Percentiles rank a stretch among this genome's conserved stretches.
These are phyloP conservation scores for Psix sp. DNA, from an alignment of 1,140 invertebrate genomes.

Conservation along the genomic window DNA sequence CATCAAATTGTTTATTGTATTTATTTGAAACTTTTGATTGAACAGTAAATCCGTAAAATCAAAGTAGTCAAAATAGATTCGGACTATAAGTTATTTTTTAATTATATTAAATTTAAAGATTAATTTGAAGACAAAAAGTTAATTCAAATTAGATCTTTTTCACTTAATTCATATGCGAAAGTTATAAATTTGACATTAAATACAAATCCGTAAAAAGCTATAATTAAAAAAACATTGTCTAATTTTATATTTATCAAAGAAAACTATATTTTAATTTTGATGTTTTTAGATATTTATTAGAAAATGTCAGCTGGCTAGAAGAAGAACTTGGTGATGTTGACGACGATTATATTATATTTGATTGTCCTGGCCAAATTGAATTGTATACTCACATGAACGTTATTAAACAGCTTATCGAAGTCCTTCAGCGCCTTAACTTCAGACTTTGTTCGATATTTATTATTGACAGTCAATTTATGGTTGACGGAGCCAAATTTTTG, in stretches of 20 bases:
- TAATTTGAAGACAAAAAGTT: no score
- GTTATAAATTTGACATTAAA: no score
- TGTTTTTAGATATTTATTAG: constrained; percentile 86
- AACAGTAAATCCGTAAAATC: no score
- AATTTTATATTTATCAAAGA: neutral
- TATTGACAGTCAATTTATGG: constrained; percentile 97
- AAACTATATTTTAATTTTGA: constrained; percentile 5
- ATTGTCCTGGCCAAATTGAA: constrained; percentile 99
- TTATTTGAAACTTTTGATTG: no score
- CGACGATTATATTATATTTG: constrained; percentile 98
- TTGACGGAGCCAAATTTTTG: constrained; percentile 96
- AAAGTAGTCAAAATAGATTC: no score
- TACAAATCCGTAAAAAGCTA: no score
- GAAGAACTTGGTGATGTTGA: constrained; percentile 88
- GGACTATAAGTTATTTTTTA: no score
- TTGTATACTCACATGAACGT: constrained; percentile 97
- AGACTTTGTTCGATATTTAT: constrained; percentile 94
- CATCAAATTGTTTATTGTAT: no score
- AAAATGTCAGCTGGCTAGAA: constrained; percentile 94
- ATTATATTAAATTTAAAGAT: no score
- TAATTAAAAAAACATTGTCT: no score
- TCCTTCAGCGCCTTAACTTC: constrained; percentile 93
- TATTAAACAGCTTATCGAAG: constrained; percentile 88
- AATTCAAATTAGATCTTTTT: no score
- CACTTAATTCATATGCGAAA: no score